Base-by-base conservation (phyloP, 2,797 vertebrate genomes). In the Diceros bicornis region DNA sequence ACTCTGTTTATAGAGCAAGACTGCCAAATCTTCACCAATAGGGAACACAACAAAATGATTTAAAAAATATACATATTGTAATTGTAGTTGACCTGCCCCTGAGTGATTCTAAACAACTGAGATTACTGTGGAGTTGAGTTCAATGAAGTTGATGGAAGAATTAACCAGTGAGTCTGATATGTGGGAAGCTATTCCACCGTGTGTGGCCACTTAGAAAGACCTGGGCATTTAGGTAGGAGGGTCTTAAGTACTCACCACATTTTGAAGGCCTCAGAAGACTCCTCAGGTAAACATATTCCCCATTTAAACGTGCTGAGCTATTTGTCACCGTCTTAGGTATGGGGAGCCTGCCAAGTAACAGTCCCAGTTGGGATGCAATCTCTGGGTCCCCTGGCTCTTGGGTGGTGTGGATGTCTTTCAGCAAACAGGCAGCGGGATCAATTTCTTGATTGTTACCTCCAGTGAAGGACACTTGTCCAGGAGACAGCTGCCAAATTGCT, bases 401-500 rank as follows among this genome's bases (percentile, higher is more conserved):
- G 47, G 16, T 64, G 41, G 34, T 85, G n/a, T 74, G 29, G 57
- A 25, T 90, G 50, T 44, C 74, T 91, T 74, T 69, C 16, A 84
- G 52, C 16, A 68, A 61, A 78, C 1, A 52, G 62, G 18, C 44
- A 47, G 9, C n/a, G 16, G 20, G 57, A 13, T 57, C 1, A 0
- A 29, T 57, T 81, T 92, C 89, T 68, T 82, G 74, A 83, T 69
- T 68, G 47, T n/a, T 37, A 18, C 57, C 61, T 81, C 55, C 25
- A 64, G 44, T 61, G 77, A 91, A 92, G 79, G 89, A 81, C 44
- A n/a, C 50, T 88, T 41, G 66, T 90, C 44, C 41, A 34, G 84
- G 69, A 32, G 59, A 92, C 55, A 89, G 91, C 86, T 92, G 85
- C 86, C 93, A 95, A 55, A 91, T 13, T 78, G 61, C n/a, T 12